phyloP scores from a whole-genome alignment of 2,797 vertebrate genomes.

The Agapornis canus region DNA sequence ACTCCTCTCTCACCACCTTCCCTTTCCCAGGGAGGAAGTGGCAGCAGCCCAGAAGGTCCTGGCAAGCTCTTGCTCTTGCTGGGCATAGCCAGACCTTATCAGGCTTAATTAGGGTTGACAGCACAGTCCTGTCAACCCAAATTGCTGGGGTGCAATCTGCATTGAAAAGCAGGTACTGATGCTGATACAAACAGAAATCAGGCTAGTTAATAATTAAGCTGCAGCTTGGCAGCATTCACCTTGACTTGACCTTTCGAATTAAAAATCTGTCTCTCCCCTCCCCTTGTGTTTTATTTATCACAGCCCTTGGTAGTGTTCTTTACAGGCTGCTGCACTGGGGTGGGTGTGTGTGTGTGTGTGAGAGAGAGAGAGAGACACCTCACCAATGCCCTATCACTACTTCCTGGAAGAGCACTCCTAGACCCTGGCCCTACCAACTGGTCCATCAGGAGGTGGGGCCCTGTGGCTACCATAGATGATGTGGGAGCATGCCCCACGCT shows the following conservation, averaged over 20 bases:
- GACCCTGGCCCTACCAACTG: background rate
- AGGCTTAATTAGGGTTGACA: conserved; percentile 59
- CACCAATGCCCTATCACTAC: background rate
- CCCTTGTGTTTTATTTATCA: background rate
- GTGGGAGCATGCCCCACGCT: rapidly evolving
- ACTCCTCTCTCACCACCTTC: background rate
- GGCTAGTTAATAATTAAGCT: conserved; percentile 70
- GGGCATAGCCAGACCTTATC: conserved; percentile 53
- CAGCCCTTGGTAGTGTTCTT: background rate
- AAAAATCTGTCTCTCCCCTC: background rate
- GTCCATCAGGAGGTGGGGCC: background rate
- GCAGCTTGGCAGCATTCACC: conserved; percentile 53
- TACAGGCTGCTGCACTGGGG: rapidly evolving
- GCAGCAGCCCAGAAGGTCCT: background rate
- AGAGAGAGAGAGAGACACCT: background rate
- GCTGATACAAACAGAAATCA: conserved; percentile 64
- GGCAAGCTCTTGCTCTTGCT: background rate
- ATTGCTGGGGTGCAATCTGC: background rate
- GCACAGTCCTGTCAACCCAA: background rate
- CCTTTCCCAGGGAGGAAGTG: background rate
- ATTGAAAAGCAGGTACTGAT: conserved; percentile 40
- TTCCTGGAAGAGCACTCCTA: background rate
- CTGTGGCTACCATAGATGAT: background rate
- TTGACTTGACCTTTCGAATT: conserved; percentile 63
- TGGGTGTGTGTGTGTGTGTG: no score